Base-by-base conservation (phyloP, 2,888 invertebrate species). In the Digitonthophagus gazella region DNA sequence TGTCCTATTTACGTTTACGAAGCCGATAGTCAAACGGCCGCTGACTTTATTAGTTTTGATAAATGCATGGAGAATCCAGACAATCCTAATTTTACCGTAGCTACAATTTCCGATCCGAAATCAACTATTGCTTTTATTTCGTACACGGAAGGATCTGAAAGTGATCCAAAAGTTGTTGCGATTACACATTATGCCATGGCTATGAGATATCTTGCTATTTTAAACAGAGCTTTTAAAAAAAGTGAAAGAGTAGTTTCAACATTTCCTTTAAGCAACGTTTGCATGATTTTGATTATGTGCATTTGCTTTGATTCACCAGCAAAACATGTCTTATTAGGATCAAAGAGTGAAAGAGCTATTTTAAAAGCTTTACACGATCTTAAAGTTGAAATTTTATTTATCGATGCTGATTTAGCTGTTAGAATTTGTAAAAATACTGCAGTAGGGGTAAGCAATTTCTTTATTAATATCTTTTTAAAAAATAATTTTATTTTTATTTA, bases 311-410 rank as follows among this genome's bases (percentile, higher is more conserved):
- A 80, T 58, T 67, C 69, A 1, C 70, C 72, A 1, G 67, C 76
- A 0, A 75, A 77, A 2, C 71, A 76, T 64, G 77, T 81, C 11
- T 64, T 78, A 19, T 74, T 78, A 0, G 75, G 73, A 0, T 64
- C 69, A 15, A 79, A 79, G 44, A 74, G 73, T 1, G 80, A 79
- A 67, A 72, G 80, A 58, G 70, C 67, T 11, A 77, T 78, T 11
- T 80, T 79, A 67, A 78, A 78, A 61, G 69, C 78, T 20, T 78
- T 80, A 3, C 79, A 80, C 54, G 80, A 81, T 71, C 75, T 80
- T 66, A 71, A 75, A 6, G 76, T 81, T 18, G 79, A 79, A 61
- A 67, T 72, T 44, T 76, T 76, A 2, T 72, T 80, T 54, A 69
- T 80, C 5, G 75, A 77, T 3, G 78, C 79, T 0, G 75, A 78